phyloP scores from a whole-genome alignment of 1,140 invertebrate species.

The Megalonaias nervosa region DNA sequence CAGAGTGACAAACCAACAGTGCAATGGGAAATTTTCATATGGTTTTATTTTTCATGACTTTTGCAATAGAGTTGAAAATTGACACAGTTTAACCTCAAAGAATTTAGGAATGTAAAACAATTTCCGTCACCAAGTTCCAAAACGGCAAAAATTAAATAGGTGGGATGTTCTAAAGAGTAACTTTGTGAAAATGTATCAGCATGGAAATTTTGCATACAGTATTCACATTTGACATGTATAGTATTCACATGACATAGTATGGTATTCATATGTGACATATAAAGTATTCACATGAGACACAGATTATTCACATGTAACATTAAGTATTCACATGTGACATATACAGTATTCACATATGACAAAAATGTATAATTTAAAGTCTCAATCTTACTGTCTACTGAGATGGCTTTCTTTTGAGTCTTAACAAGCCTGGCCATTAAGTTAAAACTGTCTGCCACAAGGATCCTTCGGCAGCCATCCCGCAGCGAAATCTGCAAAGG shows the following conservation, averaged over 20 bases:
- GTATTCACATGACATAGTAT: no score
- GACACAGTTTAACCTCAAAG: no score
- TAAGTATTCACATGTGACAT: not conserved
- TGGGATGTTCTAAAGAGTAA: no score
- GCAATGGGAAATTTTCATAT: no score
- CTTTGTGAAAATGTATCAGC: no score
- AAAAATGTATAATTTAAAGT: not conserved
- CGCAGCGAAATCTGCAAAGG: conserved; percentile 83
- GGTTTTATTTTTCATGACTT: no score
- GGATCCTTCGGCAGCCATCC: conserved; percentile 90
- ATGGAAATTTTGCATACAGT: not conserved
- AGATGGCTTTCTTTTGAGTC: conserved; percentile 84
- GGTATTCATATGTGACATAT: not conserved
- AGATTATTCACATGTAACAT: not conserved
- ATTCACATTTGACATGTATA: no score
- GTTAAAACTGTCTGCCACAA: conserved; percentile 91
- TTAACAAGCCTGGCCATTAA: conserved; percentile 86
- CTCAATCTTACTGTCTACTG: conserved; percentile 75
- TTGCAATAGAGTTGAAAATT: no score
- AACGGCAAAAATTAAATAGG: no score
- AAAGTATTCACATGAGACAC: not conserved
- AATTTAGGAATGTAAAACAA: no score
- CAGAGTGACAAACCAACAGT: no score
- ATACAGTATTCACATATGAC: not conserved
- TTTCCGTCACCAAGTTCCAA: no score